A percentile compares a stretch with the other conserved stretches of the same genome.
Conservation (phyloP, 1,140 invertebrate species). For the Pseudomyrmex flavicornis region DNA sequence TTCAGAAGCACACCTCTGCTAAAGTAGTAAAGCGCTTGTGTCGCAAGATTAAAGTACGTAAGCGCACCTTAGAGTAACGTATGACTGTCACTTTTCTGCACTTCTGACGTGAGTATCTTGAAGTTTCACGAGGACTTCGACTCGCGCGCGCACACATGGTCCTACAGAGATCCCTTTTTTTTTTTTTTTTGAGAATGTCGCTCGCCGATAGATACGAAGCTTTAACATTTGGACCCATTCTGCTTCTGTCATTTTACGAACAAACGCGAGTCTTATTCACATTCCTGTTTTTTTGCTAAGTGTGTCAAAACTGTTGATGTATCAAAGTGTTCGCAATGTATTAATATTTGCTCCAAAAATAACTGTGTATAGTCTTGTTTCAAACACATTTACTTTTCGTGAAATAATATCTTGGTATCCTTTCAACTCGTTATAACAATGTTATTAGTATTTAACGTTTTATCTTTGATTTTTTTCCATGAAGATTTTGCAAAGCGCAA, state of each 20-base stretch:
- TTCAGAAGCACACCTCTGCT: constrained; percentile 80
- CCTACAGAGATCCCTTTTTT: neutral
- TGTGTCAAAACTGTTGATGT: constrained; percentile 13
- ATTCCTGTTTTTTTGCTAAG: constrained; percentile 4
- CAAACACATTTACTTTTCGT: neutral
- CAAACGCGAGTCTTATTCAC: neutral
- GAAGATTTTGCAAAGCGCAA: neutral
- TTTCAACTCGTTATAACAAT: too few relatives aligned
- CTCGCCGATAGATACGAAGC: neutral
- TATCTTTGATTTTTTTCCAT: too few relatives aligned
- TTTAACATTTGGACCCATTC: constrained; percentile 1
- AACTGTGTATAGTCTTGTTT: neutral
- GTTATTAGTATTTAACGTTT: too few relatives aligned
- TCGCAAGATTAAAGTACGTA: constrained; percentile 79
- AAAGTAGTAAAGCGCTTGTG: constrained; percentile 80
- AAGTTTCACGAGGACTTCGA: constrained; percentile 27
- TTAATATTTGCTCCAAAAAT: neutral
- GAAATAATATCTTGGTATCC: neutral
- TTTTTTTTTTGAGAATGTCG: neutral
- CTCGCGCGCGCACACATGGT: neutral
- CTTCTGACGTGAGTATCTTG: constrained; percentile 71
- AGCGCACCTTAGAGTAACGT: constrained; percentile 77
- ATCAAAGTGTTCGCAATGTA: neutral
- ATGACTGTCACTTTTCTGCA: constrained; percentile 71
- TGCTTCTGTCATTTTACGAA: constrained; percentile 15